Conservation (phyloP, 2,888 invertebrate genomes). For the Scaptomyza caliginosa region DNA sequence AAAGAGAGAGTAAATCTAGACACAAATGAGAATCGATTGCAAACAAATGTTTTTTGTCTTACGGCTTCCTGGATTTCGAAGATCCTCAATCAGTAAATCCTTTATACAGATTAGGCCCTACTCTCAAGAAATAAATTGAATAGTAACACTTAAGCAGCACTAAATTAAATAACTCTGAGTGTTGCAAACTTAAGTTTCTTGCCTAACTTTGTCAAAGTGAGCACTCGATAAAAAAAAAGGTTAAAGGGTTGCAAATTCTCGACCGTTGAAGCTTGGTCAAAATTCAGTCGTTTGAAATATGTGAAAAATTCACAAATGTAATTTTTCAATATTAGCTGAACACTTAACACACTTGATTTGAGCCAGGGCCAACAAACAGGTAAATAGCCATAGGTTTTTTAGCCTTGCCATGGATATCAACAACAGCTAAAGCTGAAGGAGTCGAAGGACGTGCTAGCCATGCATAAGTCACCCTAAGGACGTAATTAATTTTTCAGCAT, state of each 20-base stretch:
- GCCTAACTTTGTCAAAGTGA: constrained; percentile 8
- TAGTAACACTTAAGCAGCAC: background rate
- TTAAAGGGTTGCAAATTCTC: constrained; percentile 12
- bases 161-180: background rate
- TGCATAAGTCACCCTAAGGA: constrained; percentile 80
- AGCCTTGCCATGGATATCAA: constrained; percentile 21
- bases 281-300: constrained; percentile 28
- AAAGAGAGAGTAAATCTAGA: too few species aligned
- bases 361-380: constrained; percentile 31
- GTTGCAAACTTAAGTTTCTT: background rate
- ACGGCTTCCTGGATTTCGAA: too few species aligned
- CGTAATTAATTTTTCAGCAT: constrained; percentile 83
- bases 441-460: constrained; percentile 26
- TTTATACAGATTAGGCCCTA: background rate
- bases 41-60: too few species aligned
- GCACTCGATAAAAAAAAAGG: constrained; percentile 3
- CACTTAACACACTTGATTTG: constrained; percentile 78
- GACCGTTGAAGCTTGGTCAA: background rate
- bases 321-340: constrained; percentile 76
- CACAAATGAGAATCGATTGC: too few species aligned
- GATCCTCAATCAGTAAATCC: background rate
- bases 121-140: background rate
- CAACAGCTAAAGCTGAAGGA: constrained; percentile 2
- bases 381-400: constrained; percentile 50
- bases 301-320: constrained; percentile 42